Evolutionary conservation across 1,140 invertebrate genomes (phyloP).

Genomic region (Pseudachorutes palmiensis): DNA sequence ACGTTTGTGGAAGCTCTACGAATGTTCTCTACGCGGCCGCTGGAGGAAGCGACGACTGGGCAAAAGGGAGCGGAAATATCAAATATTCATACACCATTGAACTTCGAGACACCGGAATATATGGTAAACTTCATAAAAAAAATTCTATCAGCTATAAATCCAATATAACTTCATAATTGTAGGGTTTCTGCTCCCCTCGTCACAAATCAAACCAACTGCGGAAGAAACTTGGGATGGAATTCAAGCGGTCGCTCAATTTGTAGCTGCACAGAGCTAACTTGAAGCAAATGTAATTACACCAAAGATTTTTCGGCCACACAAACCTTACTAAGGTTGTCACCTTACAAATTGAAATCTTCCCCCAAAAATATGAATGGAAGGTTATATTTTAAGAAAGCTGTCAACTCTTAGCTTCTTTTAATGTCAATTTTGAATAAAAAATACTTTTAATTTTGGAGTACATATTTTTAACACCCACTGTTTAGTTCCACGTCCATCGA

Average conservation of each 20-base stretch:
- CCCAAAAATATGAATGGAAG: too few relatives aligned
- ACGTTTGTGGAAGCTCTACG: conserved; percentile 12
- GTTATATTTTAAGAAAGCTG: too few relatives aligned
- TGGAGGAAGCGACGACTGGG: conserved; percentile 12
- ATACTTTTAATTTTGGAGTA: too few relatives aligned
- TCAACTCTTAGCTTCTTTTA: too few relatives aligned
- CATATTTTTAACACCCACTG: too few relatives aligned
- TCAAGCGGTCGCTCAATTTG: not conserved
- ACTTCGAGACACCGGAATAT: not conserved
- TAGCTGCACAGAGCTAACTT: too few relatives aligned
- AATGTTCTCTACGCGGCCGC: conserved; percentile 13
- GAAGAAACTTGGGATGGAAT: conserved; percentile 1
- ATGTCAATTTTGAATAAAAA: too few relatives aligned
- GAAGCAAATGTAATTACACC: too few relatives aligned
- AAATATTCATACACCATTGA: conserved; percentile 14
- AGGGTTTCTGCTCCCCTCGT: not conserved
- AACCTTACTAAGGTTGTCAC: too few relatives aligned
- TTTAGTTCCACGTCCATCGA: too few relatives aligned
- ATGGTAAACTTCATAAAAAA: conserved; percentile 5
- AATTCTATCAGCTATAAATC: not conserved
- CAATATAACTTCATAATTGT: not conserved
- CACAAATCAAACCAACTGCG: not conserved
- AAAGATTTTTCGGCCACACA: too few relatives aligned
- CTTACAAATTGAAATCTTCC: too few relatives aligned
- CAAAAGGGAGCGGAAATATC: not conserved